phyloP scores from a whole-genome alignment of 2,113 vertebrate species.

The Phrynocephalus versicolor region DNA sequence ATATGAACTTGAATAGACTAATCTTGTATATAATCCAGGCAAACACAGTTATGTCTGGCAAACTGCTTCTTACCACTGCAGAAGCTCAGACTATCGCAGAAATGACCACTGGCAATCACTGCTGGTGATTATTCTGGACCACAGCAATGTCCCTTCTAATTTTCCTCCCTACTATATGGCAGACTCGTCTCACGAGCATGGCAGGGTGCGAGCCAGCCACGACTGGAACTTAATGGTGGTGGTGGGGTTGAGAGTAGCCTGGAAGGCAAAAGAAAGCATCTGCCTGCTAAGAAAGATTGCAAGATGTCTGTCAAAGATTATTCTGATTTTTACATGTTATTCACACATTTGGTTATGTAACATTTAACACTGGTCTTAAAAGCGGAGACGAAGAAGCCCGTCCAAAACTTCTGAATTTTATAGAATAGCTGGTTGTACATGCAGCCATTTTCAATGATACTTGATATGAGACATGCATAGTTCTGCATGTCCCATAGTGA shows the following conservation, averaged over 20 bases:
- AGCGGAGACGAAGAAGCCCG: not conserved
- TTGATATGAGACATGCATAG: not conserved
- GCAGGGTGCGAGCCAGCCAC: too few species aligned
- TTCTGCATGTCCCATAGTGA: not conserved
- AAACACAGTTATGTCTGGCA: not conserved
- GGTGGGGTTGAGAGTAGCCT: too few species aligned
- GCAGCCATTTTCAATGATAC: not conserved
- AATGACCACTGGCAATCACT: not conserved
- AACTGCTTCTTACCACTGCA: not conserved
- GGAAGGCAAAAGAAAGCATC: not conserved
- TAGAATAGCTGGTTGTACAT: not conserved
- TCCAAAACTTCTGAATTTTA: not conserved
- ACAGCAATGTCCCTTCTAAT: too few species aligned
- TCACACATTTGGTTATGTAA: not conserved
- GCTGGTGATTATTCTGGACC: not conserved
- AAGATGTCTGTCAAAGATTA: not conserved
- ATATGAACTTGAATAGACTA: not conserved
- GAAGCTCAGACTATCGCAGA: not conserved
- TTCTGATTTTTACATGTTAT: not conserved
- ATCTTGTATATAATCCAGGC: not conserved
- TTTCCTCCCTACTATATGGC: too few species aligned
- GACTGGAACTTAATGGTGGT: too few species aligned
- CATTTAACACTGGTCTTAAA: not conserved
- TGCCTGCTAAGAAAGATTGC: not conserved
- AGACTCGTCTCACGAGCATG: too few species aligned